Percentiles rank a stretch among this genome's conserved stretches.
Evolutionary conservation across 2,888 invertebrate genomes (phyloP).

Genomic region (Ochropleura plecta): DNA sequence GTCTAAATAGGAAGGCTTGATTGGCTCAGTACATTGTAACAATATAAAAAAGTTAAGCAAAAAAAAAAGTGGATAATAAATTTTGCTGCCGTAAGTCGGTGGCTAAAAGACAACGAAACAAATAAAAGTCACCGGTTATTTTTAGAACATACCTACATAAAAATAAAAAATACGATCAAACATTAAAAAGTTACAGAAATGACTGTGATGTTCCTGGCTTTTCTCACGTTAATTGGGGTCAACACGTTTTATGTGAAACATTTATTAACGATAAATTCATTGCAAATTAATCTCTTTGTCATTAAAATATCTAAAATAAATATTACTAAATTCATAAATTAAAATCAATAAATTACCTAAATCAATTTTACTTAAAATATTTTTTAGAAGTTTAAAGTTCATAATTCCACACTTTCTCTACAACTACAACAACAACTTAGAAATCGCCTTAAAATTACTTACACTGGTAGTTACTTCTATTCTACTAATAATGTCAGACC

Average conservation of each 20-base stretch:
- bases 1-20: background rate
- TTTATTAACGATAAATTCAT: background rate
- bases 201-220: background rate
- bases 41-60: no score
- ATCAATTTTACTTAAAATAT: background rate
- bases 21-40: slow-evolving; percentile 3
- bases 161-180: no score
- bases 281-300: background rate
- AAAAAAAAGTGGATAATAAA: no score
- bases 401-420: background rate
- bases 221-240: background rate
- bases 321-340: no score
- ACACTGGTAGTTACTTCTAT: background rate
- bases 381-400: background rate
- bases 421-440: background rate
- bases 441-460: background rate
- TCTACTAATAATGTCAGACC: slow-evolving; percentile 1
- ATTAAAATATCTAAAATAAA: background rate
- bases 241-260: background rate
- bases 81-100: no score
- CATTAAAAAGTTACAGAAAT: no score
- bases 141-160: no score
- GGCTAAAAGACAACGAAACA: background rate
- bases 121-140: no score
- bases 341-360: no score